These are phyloP conservation scores for Psettodes erumei DNA, from an alignment of 2,113 vertebrate species.

Conservation along the genomic window DNA sequence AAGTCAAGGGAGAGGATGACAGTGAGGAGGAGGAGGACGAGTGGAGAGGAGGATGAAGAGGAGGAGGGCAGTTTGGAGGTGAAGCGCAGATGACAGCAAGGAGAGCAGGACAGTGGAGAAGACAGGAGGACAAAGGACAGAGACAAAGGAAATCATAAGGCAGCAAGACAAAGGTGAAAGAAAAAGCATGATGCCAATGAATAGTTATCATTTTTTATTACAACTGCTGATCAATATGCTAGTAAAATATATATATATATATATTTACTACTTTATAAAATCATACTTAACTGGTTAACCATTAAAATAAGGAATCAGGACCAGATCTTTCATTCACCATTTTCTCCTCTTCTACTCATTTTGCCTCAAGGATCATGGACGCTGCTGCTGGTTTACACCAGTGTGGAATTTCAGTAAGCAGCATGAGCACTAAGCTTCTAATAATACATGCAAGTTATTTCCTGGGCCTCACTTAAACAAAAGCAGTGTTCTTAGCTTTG, in stretches of 20 bases:
- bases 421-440: background rate
- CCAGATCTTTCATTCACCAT: background rate
- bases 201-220: background rate
- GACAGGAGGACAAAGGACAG: background rate
- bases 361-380: background rate
- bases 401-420: background rate
- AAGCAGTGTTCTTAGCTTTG: background rate
- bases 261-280: too few relatives aligned
- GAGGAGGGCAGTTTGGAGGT: conserved; percentile 9
- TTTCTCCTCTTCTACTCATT: background rate
- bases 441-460: background rate
- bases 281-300: background rate
- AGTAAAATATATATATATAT: too few relatives aligned
- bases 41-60: conserved; percentile 24
- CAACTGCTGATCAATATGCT: background rate
- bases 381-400: background rate
- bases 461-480: background rate
- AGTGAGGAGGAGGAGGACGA: conserved; percentile 14
- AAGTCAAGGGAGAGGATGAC: conserved; percentile 37
- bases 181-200: background rate
- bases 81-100: background rate
- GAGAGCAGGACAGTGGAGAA: background rate
- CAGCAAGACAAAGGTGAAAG: background rate
- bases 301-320: background rate
- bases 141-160: background rate